Base-by-base conservation (phyloP, 2,113 vertebrate genomes). In the Stomatorhinus ivindoensis region DNA sequence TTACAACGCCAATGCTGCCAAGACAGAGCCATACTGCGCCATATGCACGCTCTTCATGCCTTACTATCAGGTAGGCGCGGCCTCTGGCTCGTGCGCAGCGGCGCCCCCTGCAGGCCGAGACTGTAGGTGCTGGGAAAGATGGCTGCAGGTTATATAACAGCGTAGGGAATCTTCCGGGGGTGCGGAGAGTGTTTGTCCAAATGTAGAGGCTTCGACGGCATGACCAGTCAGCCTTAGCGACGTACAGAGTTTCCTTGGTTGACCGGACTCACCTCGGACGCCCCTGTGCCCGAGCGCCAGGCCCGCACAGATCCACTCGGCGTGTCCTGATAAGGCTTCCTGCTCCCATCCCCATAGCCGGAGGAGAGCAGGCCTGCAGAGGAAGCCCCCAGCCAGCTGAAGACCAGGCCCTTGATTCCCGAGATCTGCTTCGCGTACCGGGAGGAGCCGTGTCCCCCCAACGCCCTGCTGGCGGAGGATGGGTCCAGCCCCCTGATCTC, bases 371-470 rank as follows among this genome's bases (percentile, higher is more conserved):
- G 93, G 94, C 93, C 94, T 89, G 96, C 97, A 83, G 95, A 95
- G 88, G 89, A 55, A 86, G 15, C 24, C 3, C 24, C 86, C 17
- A 89, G 91, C 7, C 89, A 91, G 85, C 90, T 91, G 88, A 96
- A 95, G 91, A 96, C 95, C 90, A 98, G 96, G 91, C 98, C 98
- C 90, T 95, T 99, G 91, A 96, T 99, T 93, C 98, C 98, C 84
- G 98, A 99, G 94, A 97, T 99, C 93, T 99, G 98, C 95, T 99
- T 99, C 92, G 97, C 97, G 87, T 98, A 97, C 94, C 96, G 97
- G 42, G 97, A 99, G 93, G 97, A 97, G 91, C 96, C 97, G 91
- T 97, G 94, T 89, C 96, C 97, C 44, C 96, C 97, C 48, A 98
- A 96, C 92, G 96, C 96, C 76, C 97, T 98, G 65, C 94, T 98